Evolutionary conservation across 2,797 vertebrate genomes (phyloP).

Genomic region (Scolopax bukidnonensis): DNA sequence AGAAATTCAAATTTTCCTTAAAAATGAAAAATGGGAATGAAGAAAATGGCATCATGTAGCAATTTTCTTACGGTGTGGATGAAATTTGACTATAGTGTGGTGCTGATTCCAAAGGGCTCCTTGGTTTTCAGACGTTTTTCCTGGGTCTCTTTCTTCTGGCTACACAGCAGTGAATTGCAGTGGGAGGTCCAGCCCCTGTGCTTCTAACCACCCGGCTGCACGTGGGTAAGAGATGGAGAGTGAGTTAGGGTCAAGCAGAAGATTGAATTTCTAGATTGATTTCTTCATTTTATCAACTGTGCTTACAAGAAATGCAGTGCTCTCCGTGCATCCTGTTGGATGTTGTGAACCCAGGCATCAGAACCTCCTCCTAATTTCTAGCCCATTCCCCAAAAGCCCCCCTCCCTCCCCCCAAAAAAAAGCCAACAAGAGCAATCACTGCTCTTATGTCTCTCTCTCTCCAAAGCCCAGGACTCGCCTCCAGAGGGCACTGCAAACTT

Average conservation of each 20-base stretch:
- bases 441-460: background rate
- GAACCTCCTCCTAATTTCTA: background rate
- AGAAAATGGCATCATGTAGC: background rate
- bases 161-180: background rate
- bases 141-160: background rate
- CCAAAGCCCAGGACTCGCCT: background rate
- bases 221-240: background rate
- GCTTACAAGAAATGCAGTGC: background rate
- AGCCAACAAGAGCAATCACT: background rate
- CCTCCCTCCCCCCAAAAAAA: background rate
- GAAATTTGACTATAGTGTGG: background rate
- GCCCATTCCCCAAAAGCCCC: rapidly evolving
- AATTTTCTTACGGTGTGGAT: background rate
- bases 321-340: background rate
- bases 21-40: background rate
- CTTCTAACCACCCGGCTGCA: background rate
- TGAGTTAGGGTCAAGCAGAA: background rate
- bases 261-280: background rate
- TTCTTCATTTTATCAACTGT: background rate
- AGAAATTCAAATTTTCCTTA: background rate
- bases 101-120: background rate
- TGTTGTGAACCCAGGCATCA: background rate
- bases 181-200: background rate
- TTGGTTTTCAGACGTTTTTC: background rate
- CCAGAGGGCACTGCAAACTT: constrained; percentile 70